Conservation (phyloP, 2,797 vertebrate species). For the Catamblyrhynchus diadema region DNA sequence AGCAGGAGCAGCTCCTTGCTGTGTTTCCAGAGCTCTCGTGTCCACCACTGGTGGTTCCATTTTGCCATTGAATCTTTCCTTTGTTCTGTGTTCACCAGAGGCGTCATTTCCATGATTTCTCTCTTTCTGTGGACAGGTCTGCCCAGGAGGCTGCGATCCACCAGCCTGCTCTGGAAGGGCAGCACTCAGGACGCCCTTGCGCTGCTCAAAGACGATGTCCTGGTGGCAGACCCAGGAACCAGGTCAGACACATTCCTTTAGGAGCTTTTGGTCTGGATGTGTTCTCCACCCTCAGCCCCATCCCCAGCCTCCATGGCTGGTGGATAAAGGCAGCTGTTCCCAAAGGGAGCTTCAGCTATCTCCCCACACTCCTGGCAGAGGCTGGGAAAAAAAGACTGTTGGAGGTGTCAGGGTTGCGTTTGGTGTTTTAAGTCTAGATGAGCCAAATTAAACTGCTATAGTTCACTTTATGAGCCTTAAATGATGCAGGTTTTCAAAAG, state of each 20-base stretch:
- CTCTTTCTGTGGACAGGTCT: constrained; percentile 76
- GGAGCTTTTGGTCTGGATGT: not conserved
- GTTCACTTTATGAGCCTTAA: not conserved
- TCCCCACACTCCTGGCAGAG: not conserved
- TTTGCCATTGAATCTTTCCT: not conserved
- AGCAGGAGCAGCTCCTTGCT: not conserved
- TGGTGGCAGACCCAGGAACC: constrained; percentile 92
- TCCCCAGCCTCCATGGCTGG: not conserved
- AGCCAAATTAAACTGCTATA: not conserved
- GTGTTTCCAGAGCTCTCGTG: rapidly evolving
- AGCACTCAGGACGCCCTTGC: constrained; percentile 87
- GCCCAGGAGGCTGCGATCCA: constrained; percentile 87
- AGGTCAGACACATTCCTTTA: constrained; percentile 73
- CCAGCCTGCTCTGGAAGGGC: constrained; percentile 91
- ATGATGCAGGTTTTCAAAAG: not conserved
- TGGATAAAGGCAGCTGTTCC: not conserved
- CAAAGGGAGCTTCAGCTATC: not conserved
- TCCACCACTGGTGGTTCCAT: not conserved
- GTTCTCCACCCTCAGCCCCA: not conserved
- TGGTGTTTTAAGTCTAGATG: not conserved
- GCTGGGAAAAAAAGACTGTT: not conserved
- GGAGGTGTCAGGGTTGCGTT: not conserved
- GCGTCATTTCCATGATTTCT: not conserved
- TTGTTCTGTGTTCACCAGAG: not conserved
- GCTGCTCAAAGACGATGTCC: constrained; percentile 88